Evolutionary conservation across 2,888 invertebrate genomes (phyloP).

Genomic region (Drosophila melanosoma): DNA sequence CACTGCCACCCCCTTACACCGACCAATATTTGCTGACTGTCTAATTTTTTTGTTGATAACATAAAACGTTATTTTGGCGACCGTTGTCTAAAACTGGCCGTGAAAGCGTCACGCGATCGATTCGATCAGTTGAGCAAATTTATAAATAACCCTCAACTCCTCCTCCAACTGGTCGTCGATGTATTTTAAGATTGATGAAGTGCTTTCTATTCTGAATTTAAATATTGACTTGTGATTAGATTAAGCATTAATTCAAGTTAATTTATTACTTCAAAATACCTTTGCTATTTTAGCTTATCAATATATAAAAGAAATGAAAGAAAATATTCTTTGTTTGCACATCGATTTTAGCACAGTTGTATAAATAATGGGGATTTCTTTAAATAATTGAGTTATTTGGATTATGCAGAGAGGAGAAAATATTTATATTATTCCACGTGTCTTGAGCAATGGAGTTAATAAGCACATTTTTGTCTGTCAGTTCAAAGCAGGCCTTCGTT

Average conservation of each 20-base stretch:
- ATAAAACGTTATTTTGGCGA: constrained; percentile 64
- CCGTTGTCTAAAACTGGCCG: constrained; percentile 23
- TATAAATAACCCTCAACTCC: constrained; percentile 44
- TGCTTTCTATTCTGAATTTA: neutral
- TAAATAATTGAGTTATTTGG: constrained; percentile 12
- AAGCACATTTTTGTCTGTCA: neutral
- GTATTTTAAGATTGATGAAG: constrained; percentile 17
- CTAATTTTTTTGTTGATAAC: constrained; percentile 54
- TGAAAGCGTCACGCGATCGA: constrained; percentile 64
- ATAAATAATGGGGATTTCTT: neutral
- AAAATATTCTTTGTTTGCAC: neutral
- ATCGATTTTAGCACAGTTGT: constrained; percentile 12
- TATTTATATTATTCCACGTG: neutral
- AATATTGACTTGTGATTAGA: constrained; percentile 3
- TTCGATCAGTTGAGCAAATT: constrained; percentile 24
- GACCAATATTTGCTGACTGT: constrained; percentile 24
- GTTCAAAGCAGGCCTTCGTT: neutral
- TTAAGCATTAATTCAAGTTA: neutral
- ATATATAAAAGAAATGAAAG: neutral
- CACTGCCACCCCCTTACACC: neutral
- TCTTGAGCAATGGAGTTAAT: neutral
- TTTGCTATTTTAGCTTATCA: neutral
- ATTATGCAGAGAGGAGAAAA: neutral
- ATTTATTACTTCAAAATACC: neutral
- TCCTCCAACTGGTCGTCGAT: constrained; percentile 10